Base-by-base conservation (phyloP, 1,140 invertebrate species). In the Zaprionus africanus region DNA sequence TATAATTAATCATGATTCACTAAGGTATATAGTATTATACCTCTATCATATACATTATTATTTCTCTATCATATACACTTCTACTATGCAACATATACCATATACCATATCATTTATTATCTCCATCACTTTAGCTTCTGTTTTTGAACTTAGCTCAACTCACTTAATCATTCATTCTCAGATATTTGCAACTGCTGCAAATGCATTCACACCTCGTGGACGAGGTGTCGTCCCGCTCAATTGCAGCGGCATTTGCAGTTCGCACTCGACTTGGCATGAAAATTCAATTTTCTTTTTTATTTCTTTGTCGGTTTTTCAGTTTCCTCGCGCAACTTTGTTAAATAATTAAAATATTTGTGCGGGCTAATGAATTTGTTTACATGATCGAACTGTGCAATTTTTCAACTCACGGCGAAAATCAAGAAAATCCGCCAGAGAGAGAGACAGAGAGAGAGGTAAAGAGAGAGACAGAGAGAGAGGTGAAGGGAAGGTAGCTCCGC, bases 301-400 rank as follows among this genome's bases (percentile, higher is more conserved):
- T 5, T 49, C 11, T 11, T 49, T 19, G 5, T n/a, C 13, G 15
- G 5, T n/a, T 38, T 38, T 38, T 38, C 36, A 38, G 36, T 38
- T 38, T 41, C 38, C 61, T 36, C 51, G 24, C 19, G 59, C 73
- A 86, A 69, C 67, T 81, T 76, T 67, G 70, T 49, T 60, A 90
- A 88, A 88, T 85, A 85, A 90, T 88, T 88, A 85, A 90, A 88
- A 90, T 88, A 88, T 88, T 88, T 90, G 76, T 76, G 81, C 78
- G 70, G 53, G 65, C 76, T 85, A 88, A 88, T 88, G 85, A 84
- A 90, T 88, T 90, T 88, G 84, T 90, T 90, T 90, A 90, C 84
- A 88, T 81, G 85, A 85, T 90, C 78, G 81, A 83, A 63, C 85
- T 84, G 72, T 82, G 81, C 81, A 79, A 88, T 88, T 90, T 90